These are phyloP conservation scores for Tuberolachnus salignus DNA, from an alignment of 2,888 invertebrate species.

Conservation along the genomic window DNA sequence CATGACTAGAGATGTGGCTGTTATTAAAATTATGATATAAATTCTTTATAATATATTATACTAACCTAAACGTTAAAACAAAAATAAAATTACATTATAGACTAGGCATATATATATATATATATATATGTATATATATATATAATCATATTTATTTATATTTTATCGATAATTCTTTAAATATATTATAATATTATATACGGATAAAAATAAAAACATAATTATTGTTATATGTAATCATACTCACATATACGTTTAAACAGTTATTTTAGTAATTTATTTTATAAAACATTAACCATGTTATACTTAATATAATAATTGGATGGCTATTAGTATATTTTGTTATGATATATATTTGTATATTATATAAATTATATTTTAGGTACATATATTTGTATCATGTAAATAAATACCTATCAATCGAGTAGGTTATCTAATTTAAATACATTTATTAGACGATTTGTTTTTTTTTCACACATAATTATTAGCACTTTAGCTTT, in stretches of 20 bases:
- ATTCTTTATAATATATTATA: conserved; percentile 51
- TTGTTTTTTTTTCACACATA: conserved; percentile 29
- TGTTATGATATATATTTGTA: conserved; percentile 11
- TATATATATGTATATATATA: too few species aligned
- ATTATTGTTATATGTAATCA: conserved; percentile 16
- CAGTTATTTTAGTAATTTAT: conserved; percentile 29
- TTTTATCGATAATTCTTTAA: conserved; percentile 36
- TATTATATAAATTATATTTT: background rate
- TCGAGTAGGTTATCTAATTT: conserved; percentile 9
- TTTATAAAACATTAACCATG: conserved; percentile 35
- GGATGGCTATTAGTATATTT: conserved; percentile 31
- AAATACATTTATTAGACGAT: background rate
- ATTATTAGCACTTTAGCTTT: conserved; percentile 46
- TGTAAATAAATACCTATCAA: background rate
- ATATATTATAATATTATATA: conserved; percentile 39
- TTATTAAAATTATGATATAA: conserved; percentile 55
- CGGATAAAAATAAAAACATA: conserved; percentile 45
- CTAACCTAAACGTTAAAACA: conserved; percentile 48
- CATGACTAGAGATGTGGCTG: conserved; percentile 55
- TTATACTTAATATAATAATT: conserved; percentile 31
- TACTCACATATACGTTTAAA: conserved; percentile 20
- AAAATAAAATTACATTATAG: conserved; percentile 52
- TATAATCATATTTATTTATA: background rate
- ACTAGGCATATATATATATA: conserved; percentile 43
- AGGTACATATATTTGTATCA: too few species aligned